Base-by-base conservation (phyloP, 1,140 invertebrate genomes). In the Drosophila pandora region DNA sequence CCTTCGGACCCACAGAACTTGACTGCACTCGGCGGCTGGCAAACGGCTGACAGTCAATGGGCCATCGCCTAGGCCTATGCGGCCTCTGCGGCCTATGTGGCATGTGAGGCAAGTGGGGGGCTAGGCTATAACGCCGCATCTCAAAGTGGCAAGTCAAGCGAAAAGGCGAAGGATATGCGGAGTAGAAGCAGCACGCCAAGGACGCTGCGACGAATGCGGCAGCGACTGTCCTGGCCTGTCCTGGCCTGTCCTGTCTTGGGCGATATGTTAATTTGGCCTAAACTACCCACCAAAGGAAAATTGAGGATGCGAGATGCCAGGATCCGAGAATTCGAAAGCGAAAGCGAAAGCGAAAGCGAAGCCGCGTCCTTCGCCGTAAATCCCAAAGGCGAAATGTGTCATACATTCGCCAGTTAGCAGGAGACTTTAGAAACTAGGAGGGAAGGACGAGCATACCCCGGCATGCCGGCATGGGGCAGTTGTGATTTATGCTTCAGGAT, bases 261-360 rank as follows among this genome's bases (percentile, higher is more conserved):
- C 56, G 80, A 83, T 83, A 83, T 83, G 80, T 83, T 83, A 83
- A 83, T 84, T 83, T 84, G 60, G 74, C 60, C 79, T 83, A 82
- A 82, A 82, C 79, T 83, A 82, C 79, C 67, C 54, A 34, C 30
- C 67, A 32, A 34, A 10, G 41, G n/a, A 30, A 9, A 47, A 39
- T 23, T 22, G 62, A 23, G 47, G 61, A 32, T 30, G 61, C 30
- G 43, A 2, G 32, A 39, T 47, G 13, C 22, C 10, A 63, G 41
- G 23, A 22, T 5, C 21, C 30, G 45, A 37, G 30, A 53, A 34
- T 28, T 28, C 25, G 25, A 28, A 28, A 6, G 25, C 5, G 17
- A 17, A 17, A 17, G 17, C 5, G 17, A 17, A 17, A 17, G 17
- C 17, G 25, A 60, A 47, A 37, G 13, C 37, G 21, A 25, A 34